Evolutionary conservation across 2,797 vertebrate genomes (phyloP).

Genomic region (Propithecus perrieri): DNA sequence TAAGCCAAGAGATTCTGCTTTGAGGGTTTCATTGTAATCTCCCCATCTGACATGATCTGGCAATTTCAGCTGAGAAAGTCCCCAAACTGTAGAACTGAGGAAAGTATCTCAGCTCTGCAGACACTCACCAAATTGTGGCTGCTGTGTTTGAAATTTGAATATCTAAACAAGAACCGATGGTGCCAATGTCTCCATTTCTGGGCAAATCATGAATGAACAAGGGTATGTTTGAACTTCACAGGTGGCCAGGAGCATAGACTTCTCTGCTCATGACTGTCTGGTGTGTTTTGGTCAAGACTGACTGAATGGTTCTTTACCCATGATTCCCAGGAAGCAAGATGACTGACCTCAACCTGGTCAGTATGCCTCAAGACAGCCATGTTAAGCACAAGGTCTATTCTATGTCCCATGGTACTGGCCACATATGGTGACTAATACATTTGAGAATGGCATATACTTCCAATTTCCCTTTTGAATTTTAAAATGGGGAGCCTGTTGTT

Average conservation of each 20-base stretch:
- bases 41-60: background rate
- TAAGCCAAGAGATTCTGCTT: background rate
- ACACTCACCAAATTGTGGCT: background rate
- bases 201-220: background rate
- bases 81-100: background rate
- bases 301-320: background rate
- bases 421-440: background rate
- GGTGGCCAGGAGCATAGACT: background rate
- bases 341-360: background rate
- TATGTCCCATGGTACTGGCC: background rate
- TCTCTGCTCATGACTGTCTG: background rate
- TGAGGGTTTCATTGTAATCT: background rate
- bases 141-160: background rate
- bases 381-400: background rate
- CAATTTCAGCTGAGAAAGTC: background rate
- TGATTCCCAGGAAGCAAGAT: background rate
- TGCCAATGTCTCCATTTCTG: background rate
- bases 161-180: conserved; percentile 16
- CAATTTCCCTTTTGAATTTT: conserved; percentile 41
- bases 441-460: background rate
- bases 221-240: background rate
- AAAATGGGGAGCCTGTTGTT: background rate
- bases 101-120: background rate
- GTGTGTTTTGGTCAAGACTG: background rate
- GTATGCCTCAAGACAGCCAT: background rate